A percentile compares a stretch with the other conserved stretches of the same genome.
phyloP scores from a whole-genome alignment of 1,140 invertebrate genomes.

The silkworm (Bombyx mori) region ASM3026992v2 NC_085123.1:11265001-11265500 shows the following conservation, averaged over 20 bases:
- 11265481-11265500: too few relatives aligned
- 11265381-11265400: conserved; percentile 75
- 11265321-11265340: conserved; percentile 78
- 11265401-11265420: conserved; percentile 46
- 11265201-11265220: conserved; percentile 62
- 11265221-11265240: conserved; percentile 54
- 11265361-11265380: conserved; percentile 82
- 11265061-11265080: conserved; percentile 16
- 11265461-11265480: not conserved
- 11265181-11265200: conserved; percentile 13
- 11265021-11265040: not conserved
- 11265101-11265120: conserved; percentile 50
- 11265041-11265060: conserved; percentile 14
- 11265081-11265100: conserved; percentile 33
- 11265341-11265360: conserved; percentile 83
- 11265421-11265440: not conserved
- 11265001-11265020: conserved; percentile 4
- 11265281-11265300: conserved; percentile 57
- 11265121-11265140: conserved; percentile 26
- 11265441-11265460: conserved; percentile 2
- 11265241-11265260: conserved; percentile 67
- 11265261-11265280: conserved; percentile 65
- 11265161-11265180: conserved; percentile 5
- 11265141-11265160: conserved; percentile 4
- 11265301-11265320: conserved; percentile 61